Percentiles rank a stretch among this genome's conserved stretches.
Evolutionary conservation across 2,113 vertebrate species (phyloP).

Genomic region (Prietella phreatophila): DNA sequence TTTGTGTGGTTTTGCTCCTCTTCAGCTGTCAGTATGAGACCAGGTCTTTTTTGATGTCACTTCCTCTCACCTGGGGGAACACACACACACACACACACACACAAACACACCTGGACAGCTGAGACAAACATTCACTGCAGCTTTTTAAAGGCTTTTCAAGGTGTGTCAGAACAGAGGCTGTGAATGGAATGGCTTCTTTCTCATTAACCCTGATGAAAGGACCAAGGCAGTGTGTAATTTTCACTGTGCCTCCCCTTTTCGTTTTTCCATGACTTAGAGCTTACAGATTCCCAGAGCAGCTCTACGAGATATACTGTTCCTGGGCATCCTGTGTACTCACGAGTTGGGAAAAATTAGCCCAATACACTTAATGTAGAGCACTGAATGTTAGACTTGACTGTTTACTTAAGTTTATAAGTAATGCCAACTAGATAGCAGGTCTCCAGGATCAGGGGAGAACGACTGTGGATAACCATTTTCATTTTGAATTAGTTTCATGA

Average conservation of each 20-base stretch:
- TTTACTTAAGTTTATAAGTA: neutral
- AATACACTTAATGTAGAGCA: neutral
- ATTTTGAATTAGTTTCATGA: neutral
- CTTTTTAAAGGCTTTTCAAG: conserved; percentile 50
- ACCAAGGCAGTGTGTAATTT: conserved; percentile 61
- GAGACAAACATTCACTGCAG: conserved; percentile 52
- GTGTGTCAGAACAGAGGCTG: conserved; percentile 27
- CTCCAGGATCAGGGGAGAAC: neutral
- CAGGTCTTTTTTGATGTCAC: conserved; percentile 65
- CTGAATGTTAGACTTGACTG: neutral
- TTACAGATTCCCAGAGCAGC: neutral
- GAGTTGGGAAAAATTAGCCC: neutral
- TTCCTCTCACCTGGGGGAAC: conserved; percentile 63
- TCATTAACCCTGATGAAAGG: conserved; percentile 69
- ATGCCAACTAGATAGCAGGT: neutral
- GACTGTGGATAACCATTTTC: neutral
- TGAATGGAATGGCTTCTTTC: conserved; percentile 58
- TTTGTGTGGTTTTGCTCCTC: conserved; percentile 14
- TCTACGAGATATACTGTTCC: neutral
- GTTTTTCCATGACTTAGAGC: neutral
- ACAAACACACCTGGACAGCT: conserved; percentile 69
- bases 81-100: conserved; percentile 51
- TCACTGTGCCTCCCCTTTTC: conserved; percentile 26
- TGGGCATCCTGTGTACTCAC: neutral
- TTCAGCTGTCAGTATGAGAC: conserved; percentile 59